Evolutionary conservation across 2,888 invertebrate genomes (phyloP).

Genomic region (Caenorhabditis sinica): DNA sequence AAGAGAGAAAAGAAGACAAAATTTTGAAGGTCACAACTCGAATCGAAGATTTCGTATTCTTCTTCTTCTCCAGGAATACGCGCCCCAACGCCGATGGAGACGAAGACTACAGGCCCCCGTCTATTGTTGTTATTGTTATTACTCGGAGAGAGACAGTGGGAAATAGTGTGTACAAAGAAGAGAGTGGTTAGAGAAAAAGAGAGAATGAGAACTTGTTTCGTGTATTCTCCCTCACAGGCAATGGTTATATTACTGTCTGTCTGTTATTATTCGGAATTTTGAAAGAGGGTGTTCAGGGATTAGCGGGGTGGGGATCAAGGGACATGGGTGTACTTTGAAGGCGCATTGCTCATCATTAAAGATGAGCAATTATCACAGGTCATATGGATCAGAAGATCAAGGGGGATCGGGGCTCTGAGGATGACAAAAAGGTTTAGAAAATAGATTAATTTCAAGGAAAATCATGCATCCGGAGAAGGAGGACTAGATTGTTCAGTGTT

Average conservation of each 20-base stretch:
- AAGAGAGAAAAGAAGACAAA: background rate
- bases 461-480: too few relatives aligned
- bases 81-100: background rate
- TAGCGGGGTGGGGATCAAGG: background rate
- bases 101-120: background rate
- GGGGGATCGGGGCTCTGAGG: too few relatives aligned
- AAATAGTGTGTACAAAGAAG: background rate
- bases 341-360: too few relatives aligned
- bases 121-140: slow-evolving; percentile 34
- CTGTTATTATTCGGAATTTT: slow-evolving; percentile 4
- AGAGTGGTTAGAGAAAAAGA: slow-evolving; percentile 5
- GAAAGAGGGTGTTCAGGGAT: slow-evolving; percentile 14
- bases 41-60: slow-evolving; percentile 7
- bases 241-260: too few relatives aligned
- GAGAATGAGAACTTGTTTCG: slow-evolving; percentile 25
- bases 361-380: background rate
- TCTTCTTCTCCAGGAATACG: background rate
- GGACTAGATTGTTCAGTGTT: too few relatives aligned
- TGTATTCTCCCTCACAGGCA: background rate
- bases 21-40: background rate
- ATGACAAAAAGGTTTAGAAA: too few relatives aligned
- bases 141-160: background rate
- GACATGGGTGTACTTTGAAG: background rate
- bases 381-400: too few relatives aligned
- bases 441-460: too few relatives aligned